These are phyloP conservation scores for Allenopithecus nigroviridis DNA, from an alignment of 2,797 vertebrate species.

Conservation along the genomic window DNA sequence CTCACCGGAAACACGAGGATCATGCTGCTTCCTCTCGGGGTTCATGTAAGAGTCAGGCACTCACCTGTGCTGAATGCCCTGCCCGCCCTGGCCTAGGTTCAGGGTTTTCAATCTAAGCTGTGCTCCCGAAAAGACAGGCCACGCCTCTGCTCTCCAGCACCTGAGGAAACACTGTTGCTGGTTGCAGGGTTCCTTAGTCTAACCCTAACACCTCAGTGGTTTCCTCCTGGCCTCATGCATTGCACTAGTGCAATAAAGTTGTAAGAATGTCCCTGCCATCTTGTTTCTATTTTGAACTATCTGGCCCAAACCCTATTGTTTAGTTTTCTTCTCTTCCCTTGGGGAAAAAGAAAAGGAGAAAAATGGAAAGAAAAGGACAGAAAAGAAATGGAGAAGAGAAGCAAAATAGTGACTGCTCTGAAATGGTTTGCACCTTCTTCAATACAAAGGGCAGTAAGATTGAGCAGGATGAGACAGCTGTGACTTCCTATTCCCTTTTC, in stretches of 20 bases:
- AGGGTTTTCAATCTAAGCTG: background rate
- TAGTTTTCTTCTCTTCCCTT: background rate
- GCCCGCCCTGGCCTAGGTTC: background rate
- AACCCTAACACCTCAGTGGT: background rate
- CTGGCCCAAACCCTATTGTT: background rate
- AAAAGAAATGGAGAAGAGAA: background rate
- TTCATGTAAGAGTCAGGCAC: background rate
- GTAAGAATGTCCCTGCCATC: background rate
- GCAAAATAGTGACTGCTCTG: background rate
- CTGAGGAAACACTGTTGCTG: background rate
- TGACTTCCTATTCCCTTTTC: background rate
- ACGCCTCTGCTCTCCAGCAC: background rate
- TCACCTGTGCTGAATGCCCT: background rate
- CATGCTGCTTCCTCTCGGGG: rapidly evolving
- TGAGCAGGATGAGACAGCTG: background rate
- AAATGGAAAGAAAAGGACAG: no score
- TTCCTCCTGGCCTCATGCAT: background rate
- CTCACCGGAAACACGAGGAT: rapidly evolving
- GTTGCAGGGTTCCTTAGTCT: background rate
- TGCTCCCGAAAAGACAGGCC: background rate
- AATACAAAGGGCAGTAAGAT: rapidly evolving
- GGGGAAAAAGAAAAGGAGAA: rapidly evolving
- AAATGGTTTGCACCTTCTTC: rapidly evolving
- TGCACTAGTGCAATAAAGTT: background rate
- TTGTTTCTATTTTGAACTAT: background rate